phyloP scores from a whole-genome alignment of 2,888 invertebrate genomes.

The Thereva nobilitata region DNA sequence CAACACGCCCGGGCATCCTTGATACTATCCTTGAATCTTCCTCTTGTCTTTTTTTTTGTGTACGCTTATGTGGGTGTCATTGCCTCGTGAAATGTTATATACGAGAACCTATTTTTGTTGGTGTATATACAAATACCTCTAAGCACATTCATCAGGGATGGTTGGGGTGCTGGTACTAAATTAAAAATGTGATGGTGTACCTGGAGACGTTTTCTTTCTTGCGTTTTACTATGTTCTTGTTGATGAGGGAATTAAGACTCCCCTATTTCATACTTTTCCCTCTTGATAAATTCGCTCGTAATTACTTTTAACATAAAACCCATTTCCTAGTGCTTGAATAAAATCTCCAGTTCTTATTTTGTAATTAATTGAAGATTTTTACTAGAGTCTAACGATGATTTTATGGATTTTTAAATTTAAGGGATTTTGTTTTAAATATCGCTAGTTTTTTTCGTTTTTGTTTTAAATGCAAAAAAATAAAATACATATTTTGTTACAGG shows the following conservation, averaged over 20 bases:
- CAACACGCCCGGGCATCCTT: conserved; percentile 17
- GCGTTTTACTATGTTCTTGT: neutral
- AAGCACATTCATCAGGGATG: conserved; percentile 5
- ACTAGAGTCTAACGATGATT: too few species aligned
- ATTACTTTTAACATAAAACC: neutral
- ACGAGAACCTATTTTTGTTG: neutral
- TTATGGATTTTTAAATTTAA: too few species aligned
- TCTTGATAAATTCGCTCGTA: conserved; percentile 1
- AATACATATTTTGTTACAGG: too few species aligned
- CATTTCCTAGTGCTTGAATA: too few species aligned
- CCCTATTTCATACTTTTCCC: too few species aligned
- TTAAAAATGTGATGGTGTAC: conserved; percentile 29
- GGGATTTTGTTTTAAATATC: too few species aligned
- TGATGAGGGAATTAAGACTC: conserved; percentile 18
- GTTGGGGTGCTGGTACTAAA: conserved; percentile 15
- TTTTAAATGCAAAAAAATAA: too few species aligned
- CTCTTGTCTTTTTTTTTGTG: conserved; percentile 8
- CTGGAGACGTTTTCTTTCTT: neutral
- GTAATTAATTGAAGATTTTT: too few species aligned
- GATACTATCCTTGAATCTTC: conserved; percentile 20
- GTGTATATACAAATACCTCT: conserved; percentile 3
- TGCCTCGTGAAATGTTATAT: conserved; percentile 3
- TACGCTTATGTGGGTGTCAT: conserved; percentile 19
- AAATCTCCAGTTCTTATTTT: too few species aligned
- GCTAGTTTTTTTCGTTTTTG: too few species aligned